Base-by-base conservation (phyloP, 1,140 invertebrate species). In the Hylaeus volcanicus region DNA sequence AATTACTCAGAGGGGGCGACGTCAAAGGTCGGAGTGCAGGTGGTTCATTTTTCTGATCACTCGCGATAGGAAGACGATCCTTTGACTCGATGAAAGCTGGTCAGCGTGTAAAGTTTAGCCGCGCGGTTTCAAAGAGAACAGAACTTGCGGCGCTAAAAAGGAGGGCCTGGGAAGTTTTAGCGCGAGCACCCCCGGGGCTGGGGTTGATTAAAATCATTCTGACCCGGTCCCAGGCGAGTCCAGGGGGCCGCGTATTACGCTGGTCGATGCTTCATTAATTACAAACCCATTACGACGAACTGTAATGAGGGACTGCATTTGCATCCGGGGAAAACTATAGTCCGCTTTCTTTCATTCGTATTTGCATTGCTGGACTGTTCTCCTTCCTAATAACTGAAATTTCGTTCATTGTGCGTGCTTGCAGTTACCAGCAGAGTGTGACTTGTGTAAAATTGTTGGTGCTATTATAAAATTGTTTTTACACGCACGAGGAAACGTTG, bases 241-340 rank as follows among this genome's bases (percentile, higher is more conserved):
- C n/a, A 60, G 3, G 48, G 12, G 3, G n/a, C 65, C 51, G 39
- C 12, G 53, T 1, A 37, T 12, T 69, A 37, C n/a, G 66, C 26
- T 26, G 70, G 76, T 84, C 77, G 66, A 41, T 71, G 12, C 55
- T 75, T 75, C 77, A 75, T 83, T 84, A 85, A 84, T 83, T 79
- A 79, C 80, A 74, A 45, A 73, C 79, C 64, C 77, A 70, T 79
- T 68, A 79, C 78, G 48, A 53, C 68, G 51, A 53, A 8, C 41
- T 78, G 43, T 11, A 58, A 65, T 37, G 39, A 70, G 56, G 15
- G n/a, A n/a, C 26, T 11, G 51, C 53, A 8, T 65, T 15, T 71
- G 43, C 66, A n/a, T 2, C 41, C 39, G 1, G 39, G 43, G 63
- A 26, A 26, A 65, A 15, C 63, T 65, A 15, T 41, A 26, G 26